Evolutionary conservation across 2,113 vertebrate species (phyloP).

Genomic region (Scytalopus superciliaris): DNA sequence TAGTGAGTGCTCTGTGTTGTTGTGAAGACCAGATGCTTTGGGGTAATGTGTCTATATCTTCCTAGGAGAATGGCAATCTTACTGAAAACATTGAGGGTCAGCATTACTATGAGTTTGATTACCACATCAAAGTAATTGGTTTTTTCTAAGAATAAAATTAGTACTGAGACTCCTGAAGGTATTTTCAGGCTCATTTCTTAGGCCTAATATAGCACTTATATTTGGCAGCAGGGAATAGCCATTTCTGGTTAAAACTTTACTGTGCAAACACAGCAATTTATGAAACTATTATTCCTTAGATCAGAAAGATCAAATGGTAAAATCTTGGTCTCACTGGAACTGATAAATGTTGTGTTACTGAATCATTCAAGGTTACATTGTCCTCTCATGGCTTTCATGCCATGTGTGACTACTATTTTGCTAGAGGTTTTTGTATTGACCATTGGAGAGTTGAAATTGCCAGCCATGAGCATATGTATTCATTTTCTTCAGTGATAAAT

Average conservation of each 20-base stretch:
- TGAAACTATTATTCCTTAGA: not conserved
- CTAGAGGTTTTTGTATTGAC: not conserved
- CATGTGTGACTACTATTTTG: accelerated
- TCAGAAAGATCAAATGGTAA: not conserved
- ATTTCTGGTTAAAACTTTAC: not conserved
- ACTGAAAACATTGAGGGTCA: not conserved
- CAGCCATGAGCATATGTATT: not conserved
- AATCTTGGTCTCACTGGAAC: not conserved
- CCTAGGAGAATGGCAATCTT: not conserved
- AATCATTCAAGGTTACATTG: not conserved
- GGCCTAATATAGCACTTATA: not conserved
- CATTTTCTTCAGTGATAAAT: not conserved
- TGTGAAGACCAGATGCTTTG: not conserved
- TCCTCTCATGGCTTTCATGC: not conserved
- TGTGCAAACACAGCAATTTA: not conserved
- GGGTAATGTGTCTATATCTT: not conserved
- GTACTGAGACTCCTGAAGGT: not conserved
- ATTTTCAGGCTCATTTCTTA: not conserved
- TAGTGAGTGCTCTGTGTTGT: not conserved
- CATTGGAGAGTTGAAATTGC: not conserved
- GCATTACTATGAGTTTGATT: not conserved
- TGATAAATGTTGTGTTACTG: not conserved
- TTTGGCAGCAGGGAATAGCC: not conserved
- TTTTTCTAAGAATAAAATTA: not conserved
- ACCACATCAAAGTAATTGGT: not conserved